Evolutionary conservation across 2,113 vertebrate species (phyloP).

Genomic region (Gorsachius goisagi): DNA sequence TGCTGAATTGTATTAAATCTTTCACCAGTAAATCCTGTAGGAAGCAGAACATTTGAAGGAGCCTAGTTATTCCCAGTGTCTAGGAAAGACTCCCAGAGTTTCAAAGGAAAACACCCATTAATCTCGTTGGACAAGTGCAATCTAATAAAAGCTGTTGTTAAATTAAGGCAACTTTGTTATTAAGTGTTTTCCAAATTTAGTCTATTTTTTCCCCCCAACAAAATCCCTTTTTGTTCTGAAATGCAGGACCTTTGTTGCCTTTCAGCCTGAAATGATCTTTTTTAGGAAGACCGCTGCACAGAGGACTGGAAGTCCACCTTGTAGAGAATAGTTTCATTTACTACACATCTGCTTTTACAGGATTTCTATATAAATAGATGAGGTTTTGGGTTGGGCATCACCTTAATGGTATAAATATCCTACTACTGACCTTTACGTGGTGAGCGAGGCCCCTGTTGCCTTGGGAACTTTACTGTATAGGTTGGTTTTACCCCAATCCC

Average conservation of each 20-base stretch:
- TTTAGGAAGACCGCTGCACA: neutral
- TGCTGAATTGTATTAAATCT: constrained; percentile 70
- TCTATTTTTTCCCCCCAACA: neutral
- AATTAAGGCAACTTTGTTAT: constrained; percentile 28
- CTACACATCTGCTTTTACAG: neutral
- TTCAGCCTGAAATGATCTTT: neutral
- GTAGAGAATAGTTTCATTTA: neutral
- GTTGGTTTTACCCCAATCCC: too few species aligned
- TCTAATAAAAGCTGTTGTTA: constrained; percentile 68
- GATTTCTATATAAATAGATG: neutral
- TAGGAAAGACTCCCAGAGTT: constrained; percentile 71
- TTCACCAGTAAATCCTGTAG: constrained; percentile 66
- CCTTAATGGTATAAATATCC: neutral
- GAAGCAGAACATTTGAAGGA: constrained; percentile 60
- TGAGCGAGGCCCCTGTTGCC: neutral
- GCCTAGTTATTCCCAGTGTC: constrained; percentile 60
- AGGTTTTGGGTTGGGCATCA: neutral
- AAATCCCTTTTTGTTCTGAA: neutral
- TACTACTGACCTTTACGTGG: accelerated
- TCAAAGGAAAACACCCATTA: constrained; percentile 72
- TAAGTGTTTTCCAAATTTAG: constrained; percentile 51
- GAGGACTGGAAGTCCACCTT: neutral
- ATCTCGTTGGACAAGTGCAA: constrained; percentile 67
- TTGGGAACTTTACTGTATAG: too few species aligned
- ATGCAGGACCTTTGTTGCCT: neutral